phyloP scores from a whole-genome alignment of 2,113 vertebrate species.

The Martes martes region DNA sequence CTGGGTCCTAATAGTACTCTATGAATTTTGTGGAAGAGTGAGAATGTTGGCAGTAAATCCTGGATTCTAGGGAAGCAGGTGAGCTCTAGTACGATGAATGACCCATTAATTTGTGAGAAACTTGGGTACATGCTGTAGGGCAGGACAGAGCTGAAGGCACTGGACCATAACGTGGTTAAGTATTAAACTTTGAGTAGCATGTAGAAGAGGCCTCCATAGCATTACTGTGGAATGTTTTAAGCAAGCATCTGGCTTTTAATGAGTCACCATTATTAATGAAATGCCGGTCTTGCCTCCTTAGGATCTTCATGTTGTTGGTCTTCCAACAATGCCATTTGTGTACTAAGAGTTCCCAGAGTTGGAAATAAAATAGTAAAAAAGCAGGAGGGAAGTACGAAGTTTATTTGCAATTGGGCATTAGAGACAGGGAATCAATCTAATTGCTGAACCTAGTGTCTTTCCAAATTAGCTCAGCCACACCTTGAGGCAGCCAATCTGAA shows the following conservation, averaged over 20 bases:
- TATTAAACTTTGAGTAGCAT: slow-evolving; percentile 45
- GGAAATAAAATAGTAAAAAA: not conserved
- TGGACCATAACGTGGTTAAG: slow-evolving; percentile 59
- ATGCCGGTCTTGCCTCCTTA: not conserved
- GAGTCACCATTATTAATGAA: slow-evolving; percentile 6
- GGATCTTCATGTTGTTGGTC: not conserved
- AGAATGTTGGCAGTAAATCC: slow-evolving; percentile 10
- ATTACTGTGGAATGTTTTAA: slow-evolving; percentile 39
- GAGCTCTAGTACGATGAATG: slow-evolving; percentile 51
- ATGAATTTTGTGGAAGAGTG: slow-evolving; percentile 54
- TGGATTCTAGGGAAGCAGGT: not conserved
- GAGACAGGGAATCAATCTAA: not conserved
- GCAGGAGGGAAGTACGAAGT: not conserved
- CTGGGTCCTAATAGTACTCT: not conserved
- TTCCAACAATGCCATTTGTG: not conserved
- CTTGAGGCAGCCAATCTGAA: not conserved
- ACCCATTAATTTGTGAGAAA: not conserved
- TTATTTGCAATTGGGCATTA: not conserved
- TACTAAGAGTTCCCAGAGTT: not conserved
- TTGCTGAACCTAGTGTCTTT: not conserved
- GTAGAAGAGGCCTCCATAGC: not conserved
- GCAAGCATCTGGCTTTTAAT: slow-evolving; percentile 26
- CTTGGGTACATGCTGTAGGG: slow-evolving; percentile 64
- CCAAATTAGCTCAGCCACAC: not conserved
- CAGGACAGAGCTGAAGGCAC: slow-evolving; percentile 45